Conservation (phyloP, 1,140 invertebrate species). For the Brevipalpus yothersi region DNA sequence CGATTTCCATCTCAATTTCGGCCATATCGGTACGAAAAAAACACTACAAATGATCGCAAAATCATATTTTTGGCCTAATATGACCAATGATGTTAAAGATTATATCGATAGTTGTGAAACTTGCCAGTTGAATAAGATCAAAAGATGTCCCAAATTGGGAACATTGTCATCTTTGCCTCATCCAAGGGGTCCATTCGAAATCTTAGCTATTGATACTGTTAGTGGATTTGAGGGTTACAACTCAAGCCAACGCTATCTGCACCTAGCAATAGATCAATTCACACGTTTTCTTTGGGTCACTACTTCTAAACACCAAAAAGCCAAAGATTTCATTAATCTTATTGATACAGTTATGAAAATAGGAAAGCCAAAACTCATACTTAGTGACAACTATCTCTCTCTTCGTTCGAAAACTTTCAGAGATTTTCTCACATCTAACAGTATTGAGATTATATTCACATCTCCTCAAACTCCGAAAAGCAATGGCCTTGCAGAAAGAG, state of each 20-base stretch:
- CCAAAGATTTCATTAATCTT: background rate
- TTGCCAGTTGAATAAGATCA: background rate
- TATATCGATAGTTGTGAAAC: background rate
- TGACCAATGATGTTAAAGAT: background rate
- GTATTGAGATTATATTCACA: background rate
- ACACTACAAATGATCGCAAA: background rate
- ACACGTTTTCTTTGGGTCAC: background rate
- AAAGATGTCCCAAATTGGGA: background rate
- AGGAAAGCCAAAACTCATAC: background rate
- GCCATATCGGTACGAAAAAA: background rate
- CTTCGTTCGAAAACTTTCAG: background rate
- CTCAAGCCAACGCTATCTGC: conserved; percentile 13
- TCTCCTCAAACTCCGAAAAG: background rate
- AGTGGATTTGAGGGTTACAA: conserved; percentile 19
- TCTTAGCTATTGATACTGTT: conserved; percentile 15
- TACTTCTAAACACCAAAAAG: background rate
- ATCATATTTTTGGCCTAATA: background rate
- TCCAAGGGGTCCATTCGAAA: conserved; percentile 14
- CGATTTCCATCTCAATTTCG: background rate
- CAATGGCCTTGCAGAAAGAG: background rate
- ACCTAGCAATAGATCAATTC: conserved; percentile 6
- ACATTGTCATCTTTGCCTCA: background rate
- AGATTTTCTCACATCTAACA: background rate
- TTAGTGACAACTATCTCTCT: background rate
- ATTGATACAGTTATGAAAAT: background rate